Evolutionary conservation across 2,113 vertebrate genomes (phyloP), one percentile per base, ranked within the genome.

Genomic region (Xyrauchen texanus): DNA sequence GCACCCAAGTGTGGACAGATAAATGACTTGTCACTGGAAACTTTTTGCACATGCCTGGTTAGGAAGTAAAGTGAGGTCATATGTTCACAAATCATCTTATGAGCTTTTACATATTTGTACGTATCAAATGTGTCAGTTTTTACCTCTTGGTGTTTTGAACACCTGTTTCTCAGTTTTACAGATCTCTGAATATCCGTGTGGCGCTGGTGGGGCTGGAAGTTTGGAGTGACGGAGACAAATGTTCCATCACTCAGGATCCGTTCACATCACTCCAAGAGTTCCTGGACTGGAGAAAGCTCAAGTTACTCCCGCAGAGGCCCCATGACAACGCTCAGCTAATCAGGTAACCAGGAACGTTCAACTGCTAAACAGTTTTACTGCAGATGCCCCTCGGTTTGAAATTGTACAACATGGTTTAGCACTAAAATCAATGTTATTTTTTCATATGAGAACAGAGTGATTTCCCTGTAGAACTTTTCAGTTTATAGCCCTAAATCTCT

Each of bases 271-370:
- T 99, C 58, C 96, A 99, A 0, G 96, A 99, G 80, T 99, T 99
- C 72, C 94, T 99, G 66, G 97, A 98, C 90, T 99, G 97, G 98
- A 95, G 98, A 68, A 98, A 97, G 78, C 90, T 96, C 57, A 97
- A 91, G 79, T 88, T 99, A 71, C 93, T 99, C 42, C 97, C 96
- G 85, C 93, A 93, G 71, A 97, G 95, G 89, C 92, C 96, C 3
- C 98, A 99, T 0, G 97, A 99, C 91, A 99, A 99, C 0, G 97
- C 97, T 0, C 98, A 99, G 87, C 94, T 99, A 0, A 93, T 99
- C 91, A 98, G 97, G 97, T 98, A 73, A 67, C n/a, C 16, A 0
- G 52, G 34, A 2, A 13, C 13, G 2, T 67, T 67, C 21, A 34
- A 34, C 21, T 34, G 21, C 21, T 34, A 34, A 34, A 34, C 21